Conservation (phyloP, 92 coral and sea anemone species). For the Pocillopora grandis region DNA sequence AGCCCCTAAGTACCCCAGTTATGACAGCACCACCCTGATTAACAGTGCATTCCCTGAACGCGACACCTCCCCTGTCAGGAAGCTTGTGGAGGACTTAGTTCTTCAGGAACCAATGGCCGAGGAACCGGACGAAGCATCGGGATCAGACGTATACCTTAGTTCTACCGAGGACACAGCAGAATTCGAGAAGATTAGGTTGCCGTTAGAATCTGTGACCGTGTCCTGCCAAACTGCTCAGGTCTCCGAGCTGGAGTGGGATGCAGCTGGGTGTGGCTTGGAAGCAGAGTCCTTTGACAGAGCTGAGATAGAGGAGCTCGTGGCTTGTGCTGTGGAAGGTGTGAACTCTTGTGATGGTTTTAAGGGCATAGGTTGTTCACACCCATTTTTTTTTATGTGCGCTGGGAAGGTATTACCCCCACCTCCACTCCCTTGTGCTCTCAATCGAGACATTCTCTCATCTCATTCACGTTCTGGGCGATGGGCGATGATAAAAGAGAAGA, state of each 20-base stretch:
- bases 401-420: no score
- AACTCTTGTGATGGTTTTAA: no score
- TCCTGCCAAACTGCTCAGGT: constrained; percentile 18
- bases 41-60: constrained; percentile 46
- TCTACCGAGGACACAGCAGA: constrained; percentile 71
- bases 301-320: constrained; percentile 30
- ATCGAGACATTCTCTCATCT: no score
- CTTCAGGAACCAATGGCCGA: constrained; percentile 10
- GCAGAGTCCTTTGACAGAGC: constrained; percentile 19
- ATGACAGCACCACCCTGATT: constrained; percentile 45
- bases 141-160: constrained; percentile 71
- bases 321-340: constrained; percentile 30
- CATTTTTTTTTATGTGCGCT: no score
- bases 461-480: no score
- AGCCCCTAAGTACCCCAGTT: constrained; percentile 1
- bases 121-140: constrained; percentile 53
- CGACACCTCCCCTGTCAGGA: constrained; percentile 38
- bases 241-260: constrained; percentile 94
- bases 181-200: constrained; percentile 24
- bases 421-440: no score
- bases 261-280: constrained; percentile 65
- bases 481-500: no score
- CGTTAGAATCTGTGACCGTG: constrained; percentile 14
- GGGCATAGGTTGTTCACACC: no score
- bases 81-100: constrained; percentile 59